Conservation (phyloP, 1,140 invertebrate species). For the Zaprionus vittiger region DNA sequence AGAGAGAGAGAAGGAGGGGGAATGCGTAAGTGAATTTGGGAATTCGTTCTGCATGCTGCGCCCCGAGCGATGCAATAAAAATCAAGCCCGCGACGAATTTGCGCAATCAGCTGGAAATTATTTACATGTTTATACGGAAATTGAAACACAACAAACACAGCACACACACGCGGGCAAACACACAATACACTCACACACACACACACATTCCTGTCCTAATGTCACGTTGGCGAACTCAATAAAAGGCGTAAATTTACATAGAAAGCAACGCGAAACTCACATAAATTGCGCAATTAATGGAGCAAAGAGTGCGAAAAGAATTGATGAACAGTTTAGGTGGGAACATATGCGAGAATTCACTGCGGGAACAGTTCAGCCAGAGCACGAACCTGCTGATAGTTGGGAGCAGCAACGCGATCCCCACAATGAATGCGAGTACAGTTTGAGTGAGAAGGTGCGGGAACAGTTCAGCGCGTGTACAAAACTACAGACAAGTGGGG, state of each 20-base stretch:
- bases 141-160: constrained; percentile 79
- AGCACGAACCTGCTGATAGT: no score
- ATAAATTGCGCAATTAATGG: constrained; percentile 83
- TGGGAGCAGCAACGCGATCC: no score
- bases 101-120: constrained; percentile 80
- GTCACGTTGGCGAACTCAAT: constrained; percentile 62
- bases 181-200: constrained; percentile 36
- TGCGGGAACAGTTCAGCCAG: constrained; percentile 1
- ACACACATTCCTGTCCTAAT: constrained; percentile 49
- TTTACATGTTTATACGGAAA: constrained; percentile 82
- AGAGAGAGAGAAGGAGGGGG: not conserved
- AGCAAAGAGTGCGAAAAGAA: constrained; percentile 83
- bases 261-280: constrained; percentile 63
- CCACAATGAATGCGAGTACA: constrained; percentile 49
- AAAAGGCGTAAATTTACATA: constrained; percentile 77
- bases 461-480: not conserved
- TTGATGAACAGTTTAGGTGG: constrained; percentile 57
- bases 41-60: constrained; percentile 76
- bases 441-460: constrained; percentile 40
- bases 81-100: constrained; percentile 81
- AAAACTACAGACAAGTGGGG: no score
- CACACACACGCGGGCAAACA: constrained; percentile 37
- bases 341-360: constrained; percentile 25
- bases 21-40: constrained; percentile 50
- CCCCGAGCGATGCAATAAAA: constrained; percentile 74